phyloP scores from a whole-genome alignment of 2,113 vertebrate genomes.

The Lophura nycthemera region DNA sequence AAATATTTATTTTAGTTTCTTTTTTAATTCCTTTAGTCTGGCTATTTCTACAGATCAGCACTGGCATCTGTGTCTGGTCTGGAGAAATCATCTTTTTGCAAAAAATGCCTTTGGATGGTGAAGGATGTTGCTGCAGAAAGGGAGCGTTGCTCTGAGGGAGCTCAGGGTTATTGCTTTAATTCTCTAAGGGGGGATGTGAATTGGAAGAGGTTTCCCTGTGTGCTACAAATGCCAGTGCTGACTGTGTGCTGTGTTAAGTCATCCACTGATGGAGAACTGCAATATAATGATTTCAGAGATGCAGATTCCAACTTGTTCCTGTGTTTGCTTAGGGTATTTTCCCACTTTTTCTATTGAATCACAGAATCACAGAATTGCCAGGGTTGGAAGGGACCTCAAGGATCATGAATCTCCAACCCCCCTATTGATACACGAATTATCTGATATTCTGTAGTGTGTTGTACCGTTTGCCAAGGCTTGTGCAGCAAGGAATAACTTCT shows the following conservation, averaged over 20 bases:
- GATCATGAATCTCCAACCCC: too few relatives aligned
- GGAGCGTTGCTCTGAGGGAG: rapidly evolving
- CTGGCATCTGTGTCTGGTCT: not conserved
- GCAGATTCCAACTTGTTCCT: not conserved
- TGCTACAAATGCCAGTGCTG: not conserved
- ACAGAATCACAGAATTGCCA: too few relatives aligned
- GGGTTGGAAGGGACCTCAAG: too few relatives aligned
- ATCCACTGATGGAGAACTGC: rapidly evolving
- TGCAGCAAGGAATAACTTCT: not conserved
- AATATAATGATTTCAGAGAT: not conserved
- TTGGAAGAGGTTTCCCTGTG: not conserved
- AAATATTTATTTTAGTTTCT: not conserved
- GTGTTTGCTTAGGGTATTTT: not conserved
- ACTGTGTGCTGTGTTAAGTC: rapidly evolving
- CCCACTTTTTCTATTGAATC: not conserved
- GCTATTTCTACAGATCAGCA: rapidly evolving
- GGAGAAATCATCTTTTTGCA: not conserved
- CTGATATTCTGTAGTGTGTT: not conserved
- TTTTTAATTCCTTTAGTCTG: not conserved
- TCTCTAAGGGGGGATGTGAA: rapidly evolving
- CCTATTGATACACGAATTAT: not conserved
- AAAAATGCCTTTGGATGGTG: not conserved
- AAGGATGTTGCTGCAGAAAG: not conserved
- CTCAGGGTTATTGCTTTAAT: not conserved
- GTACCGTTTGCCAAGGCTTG: not conserved